phyloP scores from a whole-genome alignment of 2,797 vertebrate genomes.

The Rhynchonycteris naso region DNA sequence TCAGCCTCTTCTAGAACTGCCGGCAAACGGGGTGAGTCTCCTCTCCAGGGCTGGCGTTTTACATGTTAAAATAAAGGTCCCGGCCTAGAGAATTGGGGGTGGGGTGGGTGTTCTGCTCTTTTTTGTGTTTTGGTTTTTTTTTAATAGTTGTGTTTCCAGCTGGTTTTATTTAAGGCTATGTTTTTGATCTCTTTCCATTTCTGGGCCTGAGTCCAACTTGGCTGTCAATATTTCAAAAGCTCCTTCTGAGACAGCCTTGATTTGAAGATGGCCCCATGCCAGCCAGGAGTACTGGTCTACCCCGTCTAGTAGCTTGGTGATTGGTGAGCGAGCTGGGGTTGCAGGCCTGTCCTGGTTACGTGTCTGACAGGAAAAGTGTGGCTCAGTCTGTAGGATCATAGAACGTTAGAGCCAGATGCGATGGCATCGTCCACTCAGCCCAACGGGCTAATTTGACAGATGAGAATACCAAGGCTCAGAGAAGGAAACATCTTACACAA shows the following conservation, averaged over 20 bases:
- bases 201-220: constrained; percentile 76
- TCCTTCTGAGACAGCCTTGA: constrained; percentile 53
- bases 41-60: constrained; percentile 66
- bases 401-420: not conserved
- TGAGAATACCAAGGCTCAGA: not conserved
- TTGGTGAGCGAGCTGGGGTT: not conserved
- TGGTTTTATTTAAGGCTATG: constrained; percentile 79
- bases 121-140: not conserved
- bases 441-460: not conserved
- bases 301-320: not conserved
- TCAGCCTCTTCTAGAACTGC: constrained; percentile 52
- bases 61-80: constrained; percentile 73
- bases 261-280: constrained; percentile 58
- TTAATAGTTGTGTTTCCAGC: constrained; percentile 77
- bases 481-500: not conserved
- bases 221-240: constrained; percentile 78
- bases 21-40: constrained; percentile 42
- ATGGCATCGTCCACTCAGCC: not conserved
- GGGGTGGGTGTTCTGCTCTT: too few relatives aligned
- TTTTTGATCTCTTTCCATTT: constrained; percentile 79
- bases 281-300: constrained; percentile 32
- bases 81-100: constrained; percentile 56
- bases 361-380: not conserved
- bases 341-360: not conserved
- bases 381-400: not conserved